phyloP scores from a whole-genome alignment of 2,113 vertebrate genomes.

The Hydropotes inermis region DNA sequence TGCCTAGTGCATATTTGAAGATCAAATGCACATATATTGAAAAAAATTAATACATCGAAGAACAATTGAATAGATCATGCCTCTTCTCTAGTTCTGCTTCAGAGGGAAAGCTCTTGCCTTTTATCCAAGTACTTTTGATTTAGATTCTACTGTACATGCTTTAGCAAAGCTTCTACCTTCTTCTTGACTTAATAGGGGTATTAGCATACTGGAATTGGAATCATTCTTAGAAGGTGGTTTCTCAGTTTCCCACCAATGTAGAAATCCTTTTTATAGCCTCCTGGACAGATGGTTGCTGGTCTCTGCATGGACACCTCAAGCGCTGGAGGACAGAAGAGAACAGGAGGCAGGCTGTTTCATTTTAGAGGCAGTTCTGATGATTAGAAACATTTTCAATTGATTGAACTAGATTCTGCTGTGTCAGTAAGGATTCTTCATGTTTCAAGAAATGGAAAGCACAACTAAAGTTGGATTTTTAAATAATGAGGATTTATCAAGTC shows the following conservation, averaged over 20 bases:
- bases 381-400: constrained; percentile 1
- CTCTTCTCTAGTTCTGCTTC: background rate
- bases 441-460: background rate
- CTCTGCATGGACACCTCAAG: background rate
- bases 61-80: background rate
- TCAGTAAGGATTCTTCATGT: background rate
- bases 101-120: background rate
- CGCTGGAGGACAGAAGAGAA: background rate
- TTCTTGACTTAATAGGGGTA: background rate
- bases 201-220: background rate
- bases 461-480: background rate
- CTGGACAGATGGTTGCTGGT: background rate
- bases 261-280: background rate
- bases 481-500: background rate
- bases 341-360: background rate
- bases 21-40: background rate
- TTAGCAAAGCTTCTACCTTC: background rate
- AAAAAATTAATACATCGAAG: background rate
- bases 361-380: background rate
- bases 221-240: background rate
- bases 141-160: background rate
- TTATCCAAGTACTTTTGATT: background rate
- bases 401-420: background rate
- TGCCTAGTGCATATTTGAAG: background rate
- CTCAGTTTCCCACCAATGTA: background rate